Evolutionary conservation across 2,113 vertebrate genomes (phyloP).

Genomic region (mouse (Mus musculus)): DNA sequence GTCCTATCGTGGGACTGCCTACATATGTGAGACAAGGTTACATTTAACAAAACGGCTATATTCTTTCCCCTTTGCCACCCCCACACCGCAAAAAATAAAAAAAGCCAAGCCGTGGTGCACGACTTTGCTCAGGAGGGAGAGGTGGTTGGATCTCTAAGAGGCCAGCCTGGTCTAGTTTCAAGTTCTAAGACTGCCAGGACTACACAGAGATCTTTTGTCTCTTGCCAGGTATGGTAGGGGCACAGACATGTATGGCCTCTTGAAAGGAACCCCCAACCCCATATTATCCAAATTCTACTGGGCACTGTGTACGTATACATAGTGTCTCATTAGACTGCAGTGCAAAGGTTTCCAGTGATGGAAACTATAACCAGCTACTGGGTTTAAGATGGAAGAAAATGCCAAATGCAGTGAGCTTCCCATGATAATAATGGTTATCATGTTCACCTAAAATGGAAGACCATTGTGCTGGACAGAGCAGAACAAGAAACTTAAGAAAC

Average conservation of each 20-base stretch:
- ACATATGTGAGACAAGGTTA: background rate
- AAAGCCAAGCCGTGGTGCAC: background rate
- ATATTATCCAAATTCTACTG: background rate
- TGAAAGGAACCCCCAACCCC: background rate
- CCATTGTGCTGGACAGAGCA: background rate
- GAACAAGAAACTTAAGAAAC: background rate
- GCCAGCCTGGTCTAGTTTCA: no score
- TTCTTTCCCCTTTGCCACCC: background rate
- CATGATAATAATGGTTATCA: background rate
- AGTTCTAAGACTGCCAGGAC: background rate
- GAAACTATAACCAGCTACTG: background rate
- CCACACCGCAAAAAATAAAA: background rate
- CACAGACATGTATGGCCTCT: background rate
- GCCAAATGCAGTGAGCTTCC: background rate
- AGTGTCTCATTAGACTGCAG: background rate
- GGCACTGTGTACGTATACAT: background rate
- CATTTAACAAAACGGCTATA: background rate
- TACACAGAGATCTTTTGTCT: background rate
- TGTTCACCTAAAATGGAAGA: background rate
- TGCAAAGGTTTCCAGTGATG: background rate
- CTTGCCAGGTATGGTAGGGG: background rate
- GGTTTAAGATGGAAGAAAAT: background rate
- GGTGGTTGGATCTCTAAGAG: background rate
- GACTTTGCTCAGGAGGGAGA: background rate
- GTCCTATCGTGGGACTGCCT: background rate